Evolutionary conservation across 2,888 invertebrate species (phyloP).

Genomic region (Dicyrtoma fusca): DNA sequence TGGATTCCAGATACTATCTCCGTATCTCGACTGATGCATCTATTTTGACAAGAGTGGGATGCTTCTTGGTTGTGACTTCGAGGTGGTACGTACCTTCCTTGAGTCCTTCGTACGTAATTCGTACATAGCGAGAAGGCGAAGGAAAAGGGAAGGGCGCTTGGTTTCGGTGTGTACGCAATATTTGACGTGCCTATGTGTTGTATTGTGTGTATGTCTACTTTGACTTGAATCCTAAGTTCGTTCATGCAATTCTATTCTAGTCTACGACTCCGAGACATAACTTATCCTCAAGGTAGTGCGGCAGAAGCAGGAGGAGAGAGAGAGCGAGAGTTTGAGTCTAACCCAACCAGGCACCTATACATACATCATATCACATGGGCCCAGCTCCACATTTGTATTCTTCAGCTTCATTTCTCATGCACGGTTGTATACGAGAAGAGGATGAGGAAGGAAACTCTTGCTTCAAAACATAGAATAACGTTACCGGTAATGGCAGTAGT

Average conservation of each 20-base stretch:
- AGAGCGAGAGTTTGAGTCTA: slow-evolving; percentile 4
- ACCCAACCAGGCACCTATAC: no score
- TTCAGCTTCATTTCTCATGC: slow-evolving; percentile 1
- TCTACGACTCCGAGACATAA: background rate
- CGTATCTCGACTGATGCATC: background rate
- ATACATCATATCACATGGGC: no score
- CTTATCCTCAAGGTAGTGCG: background rate
- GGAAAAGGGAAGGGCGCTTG: no score
- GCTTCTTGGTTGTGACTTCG: no score
- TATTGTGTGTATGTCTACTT: background rate
- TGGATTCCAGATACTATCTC: background rate
- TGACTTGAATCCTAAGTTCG: background rate
- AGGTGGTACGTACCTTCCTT: no score
- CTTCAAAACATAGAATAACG: no score
- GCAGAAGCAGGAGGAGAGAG: background rate
- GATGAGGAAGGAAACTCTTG: no score
- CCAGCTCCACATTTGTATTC: slow-evolving; percentile 14
- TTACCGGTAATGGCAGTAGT: background rate
- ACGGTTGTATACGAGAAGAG: background rate
- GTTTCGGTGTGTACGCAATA: no score
- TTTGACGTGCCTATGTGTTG: background rate
- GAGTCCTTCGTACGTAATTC: no score
- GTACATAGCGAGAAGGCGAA: no score
- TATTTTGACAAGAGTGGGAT: background rate
- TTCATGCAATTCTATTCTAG: background rate